phyloP scores from a whole-genome alignment of 1,140 invertebrate species.

The Drosophila neocordata region DNA sequence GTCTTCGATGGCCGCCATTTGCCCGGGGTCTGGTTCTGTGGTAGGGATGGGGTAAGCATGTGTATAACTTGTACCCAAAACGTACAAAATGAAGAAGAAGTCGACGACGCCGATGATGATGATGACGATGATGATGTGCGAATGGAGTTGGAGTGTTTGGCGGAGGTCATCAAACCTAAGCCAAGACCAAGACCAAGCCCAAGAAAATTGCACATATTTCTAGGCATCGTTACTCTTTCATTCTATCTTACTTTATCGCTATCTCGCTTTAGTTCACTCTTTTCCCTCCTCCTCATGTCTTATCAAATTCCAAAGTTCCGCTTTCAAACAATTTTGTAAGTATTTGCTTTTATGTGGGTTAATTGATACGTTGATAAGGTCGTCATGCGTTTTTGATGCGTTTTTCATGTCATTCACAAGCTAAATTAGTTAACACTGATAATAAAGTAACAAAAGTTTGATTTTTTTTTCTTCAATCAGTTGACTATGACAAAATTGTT shows the following conservation, averaged over 20 bases:
- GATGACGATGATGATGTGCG: constrained; percentile 7
- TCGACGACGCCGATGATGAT: background rate
- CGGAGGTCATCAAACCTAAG: constrained; percentile 75
- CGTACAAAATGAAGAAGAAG: constrained; percentile 31
- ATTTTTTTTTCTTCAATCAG: background rate
- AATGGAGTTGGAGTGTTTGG: constrained; percentile 17
- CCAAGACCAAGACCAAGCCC: constrained; percentile 26
- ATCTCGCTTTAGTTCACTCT: background rate
- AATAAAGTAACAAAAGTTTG: background rate
- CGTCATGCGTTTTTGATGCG: constrained; percentile 26
- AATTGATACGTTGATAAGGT: constrained; percentile 66
- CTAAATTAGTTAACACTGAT: background rate
- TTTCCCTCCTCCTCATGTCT: background rate
- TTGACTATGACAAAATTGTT: background rate
- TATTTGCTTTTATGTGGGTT: constrained; percentile 48
- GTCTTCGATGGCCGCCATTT: constrained; percentile 54
- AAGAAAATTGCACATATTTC: constrained; percentile 32
- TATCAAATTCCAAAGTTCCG: constrained; percentile 32
- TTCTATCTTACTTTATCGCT: background rate
- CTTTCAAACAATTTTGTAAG: constrained; percentile 34
- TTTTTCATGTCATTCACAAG: background rate
- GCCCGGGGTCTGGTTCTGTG: constrained; percentile 15
- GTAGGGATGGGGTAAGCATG: constrained; percentile 30
- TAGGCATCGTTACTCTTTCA: background rate
- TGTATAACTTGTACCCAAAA: constrained; percentile 19